Evolutionary conservation across 2,888 invertebrate genomes (phyloP).

Genomic region (Xestia ashworthii): DNA sequence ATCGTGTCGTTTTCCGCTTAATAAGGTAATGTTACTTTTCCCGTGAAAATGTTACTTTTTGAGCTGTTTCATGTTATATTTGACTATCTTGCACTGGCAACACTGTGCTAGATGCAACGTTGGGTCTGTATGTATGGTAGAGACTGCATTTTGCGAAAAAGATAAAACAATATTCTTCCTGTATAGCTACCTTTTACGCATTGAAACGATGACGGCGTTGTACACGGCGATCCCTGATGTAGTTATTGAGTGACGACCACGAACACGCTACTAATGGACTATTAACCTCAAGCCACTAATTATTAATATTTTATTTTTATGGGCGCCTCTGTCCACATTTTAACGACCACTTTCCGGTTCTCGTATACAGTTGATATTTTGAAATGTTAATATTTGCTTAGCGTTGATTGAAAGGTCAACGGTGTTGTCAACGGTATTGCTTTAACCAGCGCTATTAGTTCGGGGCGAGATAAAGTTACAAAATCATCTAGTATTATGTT

Average conservation of each 20-base stretch:
- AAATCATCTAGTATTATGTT: slow-evolving; percentile 74
- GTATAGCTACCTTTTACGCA: slow-evolving; percentile 9
- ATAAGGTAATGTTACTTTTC: no score
- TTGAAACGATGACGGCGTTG: slow-evolving; percentile 32
- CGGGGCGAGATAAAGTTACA: slow-evolving; percentile 76
- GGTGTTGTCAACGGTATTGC: slow-evolving; percentile 74
- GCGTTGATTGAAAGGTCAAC: slow-evolving; percentile 85
- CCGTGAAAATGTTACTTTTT: no score
- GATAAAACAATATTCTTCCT: neutral
- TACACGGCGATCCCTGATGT: slow-evolving; percentile 42
- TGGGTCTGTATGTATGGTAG: neutral
- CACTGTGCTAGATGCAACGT: no score
- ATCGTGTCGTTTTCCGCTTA: no score
- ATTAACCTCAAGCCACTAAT: slow-evolving; percentile 84
- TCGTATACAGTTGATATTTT: slow-evolving; percentile 80
- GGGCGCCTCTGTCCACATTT: slow-evolving; percentile 79
- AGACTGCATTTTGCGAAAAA: slow-evolving; percentile 6
- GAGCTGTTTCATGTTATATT: no score
- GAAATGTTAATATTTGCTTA: slow-evolving; percentile 82
- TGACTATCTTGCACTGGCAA: no score
- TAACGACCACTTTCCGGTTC: slow-evolving; percentile 86
- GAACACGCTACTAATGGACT: slow-evolving; percentile 83
- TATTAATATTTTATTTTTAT: slow-evolving; percentile 89
- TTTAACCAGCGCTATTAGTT: slow-evolving; percentile 75
- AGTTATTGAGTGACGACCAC: slow-evolving; percentile 61